A percentile compares a stretch with the other conserved stretches of the same genome.
phyloP scores from a whole-genome alignment of 2,888 invertebrate species.

The Doris montereyensis region DNA sequence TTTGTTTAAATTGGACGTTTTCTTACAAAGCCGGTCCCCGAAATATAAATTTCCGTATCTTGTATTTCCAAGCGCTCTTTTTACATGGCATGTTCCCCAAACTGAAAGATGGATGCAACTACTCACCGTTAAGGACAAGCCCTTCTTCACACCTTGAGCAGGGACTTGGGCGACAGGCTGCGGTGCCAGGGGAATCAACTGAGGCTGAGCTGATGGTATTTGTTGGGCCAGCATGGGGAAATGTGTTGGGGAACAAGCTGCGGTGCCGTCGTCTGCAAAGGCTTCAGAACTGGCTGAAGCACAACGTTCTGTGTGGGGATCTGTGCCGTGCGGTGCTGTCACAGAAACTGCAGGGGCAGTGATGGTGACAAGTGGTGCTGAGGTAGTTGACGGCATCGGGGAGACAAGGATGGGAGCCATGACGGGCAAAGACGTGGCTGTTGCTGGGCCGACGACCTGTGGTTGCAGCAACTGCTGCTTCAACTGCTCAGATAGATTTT shows the following conservation, averaged over 20 bases:
- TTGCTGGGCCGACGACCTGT: slow-evolving; percentile 46
- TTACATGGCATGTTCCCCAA: too few species aligned
- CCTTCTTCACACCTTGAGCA: slow-evolving; percentile 58
- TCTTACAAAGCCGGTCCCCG: too few species aligned
- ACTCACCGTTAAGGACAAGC: slow-evolving; percentile 71
- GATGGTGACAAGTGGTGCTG: slow-evolving; percentile 45
- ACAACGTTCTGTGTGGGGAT: background rate
- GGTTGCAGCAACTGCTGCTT: slow-evolving; percentile 42
- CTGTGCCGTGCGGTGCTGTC: background rate
- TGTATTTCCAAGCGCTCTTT: too few species aligned
- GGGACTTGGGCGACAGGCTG: slow-evolving; percentile 11
- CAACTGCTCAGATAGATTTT: slow-evolving; percentile 36
- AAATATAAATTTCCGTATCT: too few species aligned
- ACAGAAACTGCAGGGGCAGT: slow-evolving; percentile 46
- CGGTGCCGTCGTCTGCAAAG: too few species aligned
- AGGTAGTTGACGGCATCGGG: slow-evolving; percentile 33
- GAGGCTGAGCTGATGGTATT: background rate
- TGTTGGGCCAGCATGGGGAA: slow-evolving; percentile 26
- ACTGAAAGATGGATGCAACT: background rate
- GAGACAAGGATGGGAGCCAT: slow-evolving; percentile 43
- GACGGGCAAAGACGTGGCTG: slow-evolving; percentile 40
- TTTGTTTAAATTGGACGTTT: too few species aligned
- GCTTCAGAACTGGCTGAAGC: too few species aligned
- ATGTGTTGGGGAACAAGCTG: slow-evolving; percentile 33
- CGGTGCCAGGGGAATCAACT: background rate